phyloP scores from a whole-genome alignment of 2,888 invertebrate species.

The Deilephila porcellus region DNA sequence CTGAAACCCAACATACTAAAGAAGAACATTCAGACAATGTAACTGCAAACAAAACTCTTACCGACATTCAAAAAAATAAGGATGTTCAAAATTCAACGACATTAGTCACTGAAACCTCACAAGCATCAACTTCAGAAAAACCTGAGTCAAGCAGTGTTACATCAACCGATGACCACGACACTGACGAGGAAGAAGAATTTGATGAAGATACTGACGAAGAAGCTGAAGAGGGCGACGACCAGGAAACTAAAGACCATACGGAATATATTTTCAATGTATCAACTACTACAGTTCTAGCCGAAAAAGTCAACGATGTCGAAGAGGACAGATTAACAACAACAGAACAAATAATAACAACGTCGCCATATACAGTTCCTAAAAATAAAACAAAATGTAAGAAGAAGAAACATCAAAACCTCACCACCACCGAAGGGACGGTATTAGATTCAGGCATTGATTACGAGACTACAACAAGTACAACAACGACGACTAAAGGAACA shows the following conservation, averaged over 20 bases:
- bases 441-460: constrained; percentile 37
- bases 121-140: constrained; percentile 35
- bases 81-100: constrained; percentile 41
- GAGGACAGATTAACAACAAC: constrained; percentile 50
- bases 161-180: constrained; percentile 27
- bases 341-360: constrained; percentile 49
- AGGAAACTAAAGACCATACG: constrained; percentile 60
- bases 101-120: not conserved
- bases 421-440: constrained; percentile 46
- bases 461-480: constrained; percentile 45
- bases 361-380: constrained; percentile 54
- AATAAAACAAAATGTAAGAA: constrained; percentile 78
- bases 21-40: constrained; percentile 55
- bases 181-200: constrained; percentile 34
- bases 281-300: constrained; percentile 43
- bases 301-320: constrained; percentile 52
- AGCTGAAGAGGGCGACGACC: constrained; percentile 44
- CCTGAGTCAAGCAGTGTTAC: constrained; percentile 46
- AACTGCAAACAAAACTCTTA: constrained; percentile 41
- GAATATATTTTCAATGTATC: constrained; percentile 65
- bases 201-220: constrained; percentile 43
- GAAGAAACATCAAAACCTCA: constrained; percentile 61
- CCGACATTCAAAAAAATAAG: constrained; percentile 40
- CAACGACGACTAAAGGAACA: constrained; percentile 49
- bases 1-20: constrained; percentile 51